Evolutionary conservation across 1,140 invertebrate genomes (phyloP).

Genomic region (Pachypeltis micranthus): DNA sequence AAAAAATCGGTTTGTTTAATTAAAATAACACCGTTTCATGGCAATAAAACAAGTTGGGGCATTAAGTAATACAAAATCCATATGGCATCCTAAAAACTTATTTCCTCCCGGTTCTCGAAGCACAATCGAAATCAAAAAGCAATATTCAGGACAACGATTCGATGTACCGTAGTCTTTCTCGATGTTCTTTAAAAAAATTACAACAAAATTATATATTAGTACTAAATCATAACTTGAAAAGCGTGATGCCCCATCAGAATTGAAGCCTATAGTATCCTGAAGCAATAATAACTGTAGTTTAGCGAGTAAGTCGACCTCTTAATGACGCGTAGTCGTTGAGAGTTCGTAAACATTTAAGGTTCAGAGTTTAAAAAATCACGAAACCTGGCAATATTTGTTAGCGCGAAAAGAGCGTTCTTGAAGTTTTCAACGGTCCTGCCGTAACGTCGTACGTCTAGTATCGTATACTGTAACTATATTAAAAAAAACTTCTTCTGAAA

Average conservation of each 20-base stretch:
- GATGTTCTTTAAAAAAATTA: no score
- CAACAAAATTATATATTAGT: no score
- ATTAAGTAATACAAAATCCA: background rate
- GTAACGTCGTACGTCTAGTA: background rate
- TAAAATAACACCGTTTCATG: constrained; percentile 12
- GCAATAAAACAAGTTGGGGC: constrained; percentile 18
- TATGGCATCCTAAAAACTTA: background rate
- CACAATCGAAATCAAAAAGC: constrained; percentile 2
- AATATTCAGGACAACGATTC: constrained; percentile 10
- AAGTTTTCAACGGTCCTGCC: no score
- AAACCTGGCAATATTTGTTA: no score
- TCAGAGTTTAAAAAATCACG: no score
- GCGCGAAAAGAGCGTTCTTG: no score
- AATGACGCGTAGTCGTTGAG: no score
- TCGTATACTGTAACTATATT: background rate
- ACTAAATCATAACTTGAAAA: background rate
- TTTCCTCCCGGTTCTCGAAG: background rate
- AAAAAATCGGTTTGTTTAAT: background rate
- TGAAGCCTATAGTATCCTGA: constrained; percentile 20
- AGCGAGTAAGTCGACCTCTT: background rate
- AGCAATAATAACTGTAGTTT: constrained; percentile 22
- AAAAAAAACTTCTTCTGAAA: background rate
- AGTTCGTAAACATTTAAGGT: no score
- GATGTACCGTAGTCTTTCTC: background rate
- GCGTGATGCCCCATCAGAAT: constrained; percentile 11